phyloP scores from a whole-genome alignment of 2,797 vertebrate species.

The Podarcis lilfordi region DNA sequence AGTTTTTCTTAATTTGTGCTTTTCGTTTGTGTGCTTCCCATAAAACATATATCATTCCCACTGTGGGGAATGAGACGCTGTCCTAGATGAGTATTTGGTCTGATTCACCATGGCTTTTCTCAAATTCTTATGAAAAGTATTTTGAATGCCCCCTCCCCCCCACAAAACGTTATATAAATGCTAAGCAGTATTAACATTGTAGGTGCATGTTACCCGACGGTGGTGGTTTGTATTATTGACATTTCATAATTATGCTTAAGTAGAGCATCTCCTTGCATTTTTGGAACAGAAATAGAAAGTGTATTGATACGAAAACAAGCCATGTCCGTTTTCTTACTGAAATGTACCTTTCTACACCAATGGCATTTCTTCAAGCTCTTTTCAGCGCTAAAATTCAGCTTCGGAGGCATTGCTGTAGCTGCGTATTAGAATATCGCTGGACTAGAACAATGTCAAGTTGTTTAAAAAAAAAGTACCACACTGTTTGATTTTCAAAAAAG shows the following conservation, averaged over 20 bases:
- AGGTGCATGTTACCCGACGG: neutral
- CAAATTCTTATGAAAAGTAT: neutral
- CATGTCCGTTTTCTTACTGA: constrained; percentile 12
- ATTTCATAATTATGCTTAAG: neutral
- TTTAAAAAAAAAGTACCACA: constrained; percentile 6
- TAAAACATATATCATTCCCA: neutral
- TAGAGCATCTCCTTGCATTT: neutral
- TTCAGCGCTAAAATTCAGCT: constrained; percentile 18
- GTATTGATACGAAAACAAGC: neutral
- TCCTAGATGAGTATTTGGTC: neutral
- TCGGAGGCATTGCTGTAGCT: constrained; percentile 2
- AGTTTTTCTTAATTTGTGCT: neutral
- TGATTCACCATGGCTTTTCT: neutral
- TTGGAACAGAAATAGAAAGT: neutral
- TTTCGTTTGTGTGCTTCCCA: neutral
- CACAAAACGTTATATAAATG: neutral
- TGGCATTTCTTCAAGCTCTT: neutral
- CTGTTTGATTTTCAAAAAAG: constrained; percentile 22
- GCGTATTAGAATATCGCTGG: neutral
- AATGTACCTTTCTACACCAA: constrained; percentile 22
- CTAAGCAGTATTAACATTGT: neutral
- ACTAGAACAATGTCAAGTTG: neutral
- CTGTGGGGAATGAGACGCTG: neutral
- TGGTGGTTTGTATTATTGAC: neutral
- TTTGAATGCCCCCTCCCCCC: neutral